These are phyloP conservation scores for Corythornis cristatus DNA, from an alignment of 2,113 vertebrate genomes.

Conservation along the genomic window DNA sequence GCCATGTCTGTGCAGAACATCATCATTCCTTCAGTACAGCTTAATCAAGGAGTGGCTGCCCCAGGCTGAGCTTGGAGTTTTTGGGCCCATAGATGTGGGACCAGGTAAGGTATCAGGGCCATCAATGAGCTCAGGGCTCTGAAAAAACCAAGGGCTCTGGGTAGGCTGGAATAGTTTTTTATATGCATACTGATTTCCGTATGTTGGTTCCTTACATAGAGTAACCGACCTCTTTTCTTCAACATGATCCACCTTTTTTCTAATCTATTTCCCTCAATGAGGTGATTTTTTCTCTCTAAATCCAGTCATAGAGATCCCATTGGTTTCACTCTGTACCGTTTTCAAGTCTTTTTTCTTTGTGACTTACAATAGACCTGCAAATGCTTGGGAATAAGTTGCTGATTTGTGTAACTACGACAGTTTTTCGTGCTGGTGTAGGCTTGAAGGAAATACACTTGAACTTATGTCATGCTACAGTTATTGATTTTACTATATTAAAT, in stretches of 20 bases:
- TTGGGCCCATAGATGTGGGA: background rate
- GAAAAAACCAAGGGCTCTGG: background rate
- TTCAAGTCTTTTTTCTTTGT: background rate
- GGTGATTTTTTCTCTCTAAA: background rate
- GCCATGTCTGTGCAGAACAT: background rate
- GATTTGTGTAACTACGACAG: background rate
- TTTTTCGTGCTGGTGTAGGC: background rate
- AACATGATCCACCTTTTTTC: background rate
- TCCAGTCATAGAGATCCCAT: background rate
- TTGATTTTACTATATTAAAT: background rate
- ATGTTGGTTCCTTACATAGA: background rate
- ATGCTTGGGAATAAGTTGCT: background rate
- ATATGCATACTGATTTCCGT: background rate
- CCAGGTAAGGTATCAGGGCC: background rate
- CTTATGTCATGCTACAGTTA: background rate
- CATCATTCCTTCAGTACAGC: rapidly evolving
- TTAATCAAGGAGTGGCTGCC: background rate
- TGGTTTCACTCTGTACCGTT: background rate
- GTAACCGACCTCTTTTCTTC: background rate
- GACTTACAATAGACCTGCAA: background rate
- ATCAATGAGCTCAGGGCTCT: background rate
- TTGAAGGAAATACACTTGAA: background rate
- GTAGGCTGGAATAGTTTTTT: constrained; percentile 37
- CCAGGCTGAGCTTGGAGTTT: background rate
- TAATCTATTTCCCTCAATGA: background rate